Conservation (phyloP, 1,140 invertebrate genomes). For the Anastrepha ludens region DNA sequence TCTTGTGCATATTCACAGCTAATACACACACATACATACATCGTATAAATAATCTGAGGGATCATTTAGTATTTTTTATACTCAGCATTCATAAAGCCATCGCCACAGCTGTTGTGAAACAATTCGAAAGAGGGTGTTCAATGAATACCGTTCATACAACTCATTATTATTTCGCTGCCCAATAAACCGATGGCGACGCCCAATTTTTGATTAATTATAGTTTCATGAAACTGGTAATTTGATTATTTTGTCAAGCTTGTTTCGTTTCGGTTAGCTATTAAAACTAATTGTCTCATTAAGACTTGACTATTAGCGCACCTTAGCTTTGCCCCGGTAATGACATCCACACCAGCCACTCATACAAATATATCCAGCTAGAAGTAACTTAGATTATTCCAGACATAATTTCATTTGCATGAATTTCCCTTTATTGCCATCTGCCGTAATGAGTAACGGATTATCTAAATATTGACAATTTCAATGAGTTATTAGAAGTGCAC, state of each 20-base stretch:
- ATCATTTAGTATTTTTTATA: too few species aligned
- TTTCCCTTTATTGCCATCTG: background rate
- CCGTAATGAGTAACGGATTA: background rate
- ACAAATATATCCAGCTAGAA: background rate
- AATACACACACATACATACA: too few species aligned
- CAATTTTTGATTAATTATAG: slow-evolving; percentile 8
- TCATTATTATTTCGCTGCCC: background rate
- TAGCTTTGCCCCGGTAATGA: background rate
- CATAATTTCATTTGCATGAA: slow-evolving; percentile 24
- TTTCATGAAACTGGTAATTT: background rate
- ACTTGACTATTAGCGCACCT: background rate
- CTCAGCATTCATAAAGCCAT: background rate
- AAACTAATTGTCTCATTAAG: background rate
- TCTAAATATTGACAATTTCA: slow-evolving; percentile 36
- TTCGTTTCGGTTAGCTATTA: background rate
- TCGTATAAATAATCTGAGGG: too few species aligned
- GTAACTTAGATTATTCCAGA: background rate
- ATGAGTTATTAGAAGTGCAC: slow-evolving; percentile 6
- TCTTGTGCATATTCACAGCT: too few species aligned
- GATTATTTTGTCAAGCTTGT: background rate
- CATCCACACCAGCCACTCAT: background rate
- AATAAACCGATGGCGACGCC: background rate
- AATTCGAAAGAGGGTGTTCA: background rate
- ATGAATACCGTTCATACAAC: background rate
- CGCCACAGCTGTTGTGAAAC: background rate